Base-by-base conservation (phyloP, 2,797 vertebrate species). In the Sardinella longiceps region DNA sequence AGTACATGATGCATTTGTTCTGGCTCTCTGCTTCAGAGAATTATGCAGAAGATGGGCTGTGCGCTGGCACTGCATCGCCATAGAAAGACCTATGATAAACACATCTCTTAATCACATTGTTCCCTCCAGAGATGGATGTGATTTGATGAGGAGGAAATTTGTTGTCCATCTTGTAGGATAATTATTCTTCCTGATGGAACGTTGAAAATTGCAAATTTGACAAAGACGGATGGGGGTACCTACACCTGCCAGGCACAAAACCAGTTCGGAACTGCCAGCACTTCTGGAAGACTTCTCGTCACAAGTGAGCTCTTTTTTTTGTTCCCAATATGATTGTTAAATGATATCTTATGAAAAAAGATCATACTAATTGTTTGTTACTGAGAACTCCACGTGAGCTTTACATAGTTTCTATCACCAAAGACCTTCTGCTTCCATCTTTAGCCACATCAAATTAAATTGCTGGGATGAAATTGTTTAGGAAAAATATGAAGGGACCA, bases 241-340 rank as follows among this genome's bases (percentile, higher is more conserved):
- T 99, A 98, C 85, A 97, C 95, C 0, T 99, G 98, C 90, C 92
- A 96, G 84, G 98, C 98, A 30, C 94, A 95, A 91, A 99, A 99
- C 94, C 96, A 96, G 91, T 99, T 98, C 92, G 98, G 98, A 87
- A 93, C 94, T 91, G 97, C 97, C 39, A 98, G 92, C 87, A 97
- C 96, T 86, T 96, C 97, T 28, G 97, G 97, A 87, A 95, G 87
- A 88, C 91, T 99, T 87, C 89, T 97, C 5, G 96, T 99, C 83
- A 98, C 97, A 86, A 97, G 98, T 99, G 87, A 92, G 91, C 33
- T 43, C 70, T 23, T 39, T 77, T 12, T 48, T 48, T 45, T 45
- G 45, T 45, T 45, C 9, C 9, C n/a, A n/a, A n/a, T n/a, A n/a
- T n/a, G n/a, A n/a, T 48, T 48, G 7, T 6, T 9, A 48, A 56